Percentiles rank a stretch among this genome's conserved stretches.
Conservation (phyloP, 1,140 invertebrate species). For the Aphelenchoides avenae region DNA sequence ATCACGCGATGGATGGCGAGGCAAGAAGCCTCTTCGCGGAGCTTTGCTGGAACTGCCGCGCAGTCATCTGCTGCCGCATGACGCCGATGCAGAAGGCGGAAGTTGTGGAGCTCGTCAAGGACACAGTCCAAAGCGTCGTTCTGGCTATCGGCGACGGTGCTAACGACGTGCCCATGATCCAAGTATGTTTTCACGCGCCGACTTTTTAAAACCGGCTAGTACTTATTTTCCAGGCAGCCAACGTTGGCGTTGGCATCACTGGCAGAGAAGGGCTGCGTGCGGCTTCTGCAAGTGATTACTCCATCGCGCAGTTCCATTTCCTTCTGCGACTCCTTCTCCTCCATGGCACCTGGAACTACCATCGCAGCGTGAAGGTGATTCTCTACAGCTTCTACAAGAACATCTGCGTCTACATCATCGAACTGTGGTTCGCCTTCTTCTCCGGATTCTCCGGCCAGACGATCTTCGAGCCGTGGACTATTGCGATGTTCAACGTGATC, state of each 20-base stretch:
- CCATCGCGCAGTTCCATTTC: constrained; percentile 76
- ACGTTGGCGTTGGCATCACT: constrained; percentile 88
- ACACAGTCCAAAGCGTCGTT: constrained; percentile 78
- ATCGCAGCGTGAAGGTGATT: constrained; percentile 91
- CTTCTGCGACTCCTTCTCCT: constrained; percentile 82
- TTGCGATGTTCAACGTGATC: constrained; percentile 90
- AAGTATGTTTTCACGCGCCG: constrained; percentile 66
- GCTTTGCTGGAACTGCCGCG: constrained; percentile 82
- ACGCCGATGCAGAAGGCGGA: constrained; percentile 94
- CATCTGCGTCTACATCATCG: constrained; percentile 96
- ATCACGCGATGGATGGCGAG: constrained; percentile 85
- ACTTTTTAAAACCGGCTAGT: too few species aligned
- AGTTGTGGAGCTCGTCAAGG: constrained; percentile 89
- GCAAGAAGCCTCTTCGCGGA: constrained; percentile 86
- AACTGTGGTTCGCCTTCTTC: constrained; percentile 96
- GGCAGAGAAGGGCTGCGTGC: constrained; percentile 97
- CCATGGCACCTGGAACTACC: constrained; percentile 98
- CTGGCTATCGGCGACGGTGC: constrained; percentile 97
- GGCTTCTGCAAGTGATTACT: constrained; percentile 83
- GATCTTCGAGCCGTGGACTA: constrained; percentile 92
- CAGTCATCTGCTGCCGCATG: constrained; percentile 95
- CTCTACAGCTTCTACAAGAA: constrained; percentile 95
- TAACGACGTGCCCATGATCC: constrained; percentile 99
- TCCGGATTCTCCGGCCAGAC: constrained; percentile 97
- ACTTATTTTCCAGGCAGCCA: constrained; percentile 66